A percentile compares a stretch with the other conserved stretches of the same genome.
These are phyloP conservation scores for Sebastes jordani DNA, from an alignment of 2,797 vertebrate species.

Conservation along the genomic window DNA sequence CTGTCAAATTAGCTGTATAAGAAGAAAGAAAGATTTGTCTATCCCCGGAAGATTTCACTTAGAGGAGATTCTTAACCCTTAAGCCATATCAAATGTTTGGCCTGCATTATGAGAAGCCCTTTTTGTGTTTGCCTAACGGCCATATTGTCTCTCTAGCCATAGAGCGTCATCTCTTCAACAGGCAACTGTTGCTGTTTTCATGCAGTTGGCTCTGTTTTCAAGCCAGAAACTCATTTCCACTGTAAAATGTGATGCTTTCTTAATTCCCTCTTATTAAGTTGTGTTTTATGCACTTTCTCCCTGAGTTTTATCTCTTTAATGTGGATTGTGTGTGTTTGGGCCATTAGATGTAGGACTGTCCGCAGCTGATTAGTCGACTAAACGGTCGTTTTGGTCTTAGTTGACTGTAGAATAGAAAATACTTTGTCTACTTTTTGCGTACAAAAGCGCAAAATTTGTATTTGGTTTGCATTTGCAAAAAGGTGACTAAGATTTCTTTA, in stretches of 20 bases:
- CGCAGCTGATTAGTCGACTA: no score
- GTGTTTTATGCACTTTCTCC: not conserved
- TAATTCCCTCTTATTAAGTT: not conserved
- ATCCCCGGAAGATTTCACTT: constrained; percentile 54
- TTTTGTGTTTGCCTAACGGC: constrained; percentile 30
- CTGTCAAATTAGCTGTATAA: constrained; percentile 71
- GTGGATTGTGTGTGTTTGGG: not conserved
- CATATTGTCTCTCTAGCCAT: constrained; percentile 7
- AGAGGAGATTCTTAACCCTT: constrained; percentile 33
- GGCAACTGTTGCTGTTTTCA: constrained; percentile 33
- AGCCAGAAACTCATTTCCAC: not conserved
- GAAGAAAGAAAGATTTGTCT: constrained; percentile 41
- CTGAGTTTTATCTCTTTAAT: not conserved
- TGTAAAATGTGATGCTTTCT: not conserved
- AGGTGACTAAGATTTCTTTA: no score
- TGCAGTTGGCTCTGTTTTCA: not conserved
- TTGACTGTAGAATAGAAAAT: no score
- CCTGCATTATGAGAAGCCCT: constrained; percentile 20
- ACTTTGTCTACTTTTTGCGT: no score
- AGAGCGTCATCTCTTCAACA: constrained; percentile 6
- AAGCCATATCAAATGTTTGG: constrained; percentile 53
- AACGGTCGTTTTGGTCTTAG: no score
- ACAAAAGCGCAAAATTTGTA: no score
- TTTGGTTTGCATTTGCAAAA: no score
- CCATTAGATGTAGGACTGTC: not conserved